phyloP scores from a whole-genome alignment of 2,888 invertebrate genomes.

The Liodrosophila aerea region DNA sequence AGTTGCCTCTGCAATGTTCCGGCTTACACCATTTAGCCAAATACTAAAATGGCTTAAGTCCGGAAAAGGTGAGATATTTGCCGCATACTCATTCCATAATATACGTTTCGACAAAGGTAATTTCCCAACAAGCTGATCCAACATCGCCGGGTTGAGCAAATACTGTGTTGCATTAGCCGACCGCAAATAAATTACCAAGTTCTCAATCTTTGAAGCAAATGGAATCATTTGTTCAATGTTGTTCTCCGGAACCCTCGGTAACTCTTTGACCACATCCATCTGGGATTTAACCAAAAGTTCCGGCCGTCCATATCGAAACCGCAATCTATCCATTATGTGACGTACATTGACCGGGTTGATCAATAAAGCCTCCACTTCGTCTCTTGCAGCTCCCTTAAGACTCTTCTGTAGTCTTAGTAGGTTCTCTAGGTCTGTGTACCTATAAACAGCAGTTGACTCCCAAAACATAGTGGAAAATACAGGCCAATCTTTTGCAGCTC shows the following conservation, averaged over 20 bases:
- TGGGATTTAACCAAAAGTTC: not conserved
- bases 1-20: not conserved
- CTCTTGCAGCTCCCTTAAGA: slow-evolving; percentile 1
- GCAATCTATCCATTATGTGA: not conserved
- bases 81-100: not conserved
- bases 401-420: not conserved
- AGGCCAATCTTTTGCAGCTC: slow-evolving; percentile 5
- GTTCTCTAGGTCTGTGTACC: not conserved
- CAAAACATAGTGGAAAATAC: slow-evolving; percentile 6
- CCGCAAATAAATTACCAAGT: not conserved
- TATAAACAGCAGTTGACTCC: slow-evolving; percentile 3
- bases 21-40: not conserved
- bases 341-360: not conserved
- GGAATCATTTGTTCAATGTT: not conserved
- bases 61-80: not conserved
- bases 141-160: not conserved
- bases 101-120: not conserved
- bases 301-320: not conserved
- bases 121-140: not conserved
- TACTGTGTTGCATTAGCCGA: not conserved
- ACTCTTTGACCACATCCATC: not conserved
- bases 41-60: not conserved
- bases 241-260: not conserved
- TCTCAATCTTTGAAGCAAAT: not conserved
- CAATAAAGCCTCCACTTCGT: not conserved